Conservation (phyloP, 1,140 invertebrate genomes). For the Dendrolimus kikuchii region DNA sequence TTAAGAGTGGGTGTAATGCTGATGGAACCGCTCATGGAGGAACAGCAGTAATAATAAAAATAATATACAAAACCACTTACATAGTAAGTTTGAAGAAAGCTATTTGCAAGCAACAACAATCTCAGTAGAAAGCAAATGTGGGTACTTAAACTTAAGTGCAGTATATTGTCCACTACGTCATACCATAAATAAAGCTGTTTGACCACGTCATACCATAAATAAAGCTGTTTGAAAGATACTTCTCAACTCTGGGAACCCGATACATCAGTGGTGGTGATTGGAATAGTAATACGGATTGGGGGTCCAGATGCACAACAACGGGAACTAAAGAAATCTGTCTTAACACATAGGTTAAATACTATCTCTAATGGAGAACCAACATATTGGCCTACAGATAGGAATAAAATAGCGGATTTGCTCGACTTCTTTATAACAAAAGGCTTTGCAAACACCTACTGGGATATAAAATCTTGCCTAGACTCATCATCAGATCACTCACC, state of each 20-base stretch:
- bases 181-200: slow-evolving; percentile 19
- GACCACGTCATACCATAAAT: no score
- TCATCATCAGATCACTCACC: slow-evolving; percentile 10
- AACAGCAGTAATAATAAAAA: slow-evolving; percentile 4
- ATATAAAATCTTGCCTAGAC: slow-evolving; percentile 1
- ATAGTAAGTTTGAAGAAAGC: neutral
- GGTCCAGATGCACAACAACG: slow-evolving; percentile 22
- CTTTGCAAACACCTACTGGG: neutral
- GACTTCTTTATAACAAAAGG: slow-evolving; percentile 14
- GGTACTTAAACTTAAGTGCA: slow-evolving; percentile 26
- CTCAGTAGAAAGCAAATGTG: slow-evolving; percentile 15
- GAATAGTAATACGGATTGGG: slow-evolving; percentile 39
- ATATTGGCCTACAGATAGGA: slow-evolving; percentile 37
- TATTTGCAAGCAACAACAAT: slow-evolving; percentile 29
- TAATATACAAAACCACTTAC: slow-evolving; percentile 16
- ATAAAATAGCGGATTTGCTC: slow-evolving; percentile 36
- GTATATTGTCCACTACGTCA: slow-evolving; percentile 43
- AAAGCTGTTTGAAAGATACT: slow-evolving; percentile 33
- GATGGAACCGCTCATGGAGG: slow-evolving; percentile 9
- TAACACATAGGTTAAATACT: slow-evolving; percentile 11
- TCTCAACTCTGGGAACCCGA: slow-evolving; percentile 33
- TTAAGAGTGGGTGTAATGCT: no score
- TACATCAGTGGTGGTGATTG: slow-evolving; percentile 46
- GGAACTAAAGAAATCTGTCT: slow-evolving; percentile 18
- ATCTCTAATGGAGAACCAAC: slow-evolving; percentile 24